phyloP scores from a whole-genome alignment of 2,888 invertebrate genomes.

The Papilio gigon region DNA sequence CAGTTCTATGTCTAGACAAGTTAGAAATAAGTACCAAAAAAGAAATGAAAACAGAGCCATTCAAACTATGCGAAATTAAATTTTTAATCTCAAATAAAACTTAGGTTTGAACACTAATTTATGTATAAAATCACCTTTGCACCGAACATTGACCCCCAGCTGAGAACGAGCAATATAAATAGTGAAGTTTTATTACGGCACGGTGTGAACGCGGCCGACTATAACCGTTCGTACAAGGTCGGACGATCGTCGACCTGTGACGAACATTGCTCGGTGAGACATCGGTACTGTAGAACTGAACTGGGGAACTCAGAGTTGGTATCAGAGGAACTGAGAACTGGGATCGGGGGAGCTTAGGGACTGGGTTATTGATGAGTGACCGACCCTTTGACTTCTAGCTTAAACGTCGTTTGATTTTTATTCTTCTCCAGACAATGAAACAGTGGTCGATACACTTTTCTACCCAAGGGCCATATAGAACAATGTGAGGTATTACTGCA shows the following conservation, averaged over 20 bases:
- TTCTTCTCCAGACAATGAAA: no score
- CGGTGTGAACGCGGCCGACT: conserved; percentile 41
- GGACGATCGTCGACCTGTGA: conserved; percentile 41
- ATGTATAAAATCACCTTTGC: conserved; percentile 17
- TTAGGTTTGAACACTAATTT: neutral
- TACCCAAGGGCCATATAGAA: no score
- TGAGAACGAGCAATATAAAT: neutral
- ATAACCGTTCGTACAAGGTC: conserved; percentile 42
- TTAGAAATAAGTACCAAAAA: no score
- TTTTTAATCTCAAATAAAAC: neutral
- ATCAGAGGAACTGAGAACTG: neutral
- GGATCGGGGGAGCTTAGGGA: neutral
- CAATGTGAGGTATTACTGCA: no score
- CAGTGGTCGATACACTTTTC: no score
- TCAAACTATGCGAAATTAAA: neutral
- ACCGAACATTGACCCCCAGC: conserved; percentile 3
- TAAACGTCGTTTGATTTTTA: no score
- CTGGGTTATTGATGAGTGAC: no score
- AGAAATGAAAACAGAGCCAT: neutral
- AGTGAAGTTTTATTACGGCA: conserved; percentile 29
- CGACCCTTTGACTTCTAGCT: no score
- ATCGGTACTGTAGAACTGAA: conserved; percentile 1
- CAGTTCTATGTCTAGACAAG: no score
- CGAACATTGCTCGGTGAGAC: conserved; percentile 25
- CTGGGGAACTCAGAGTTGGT: neutral